Base-by-base conservation (phyloP, 2,113 vertebrate species). In the Pygoscelis antarcticus region DNA sequence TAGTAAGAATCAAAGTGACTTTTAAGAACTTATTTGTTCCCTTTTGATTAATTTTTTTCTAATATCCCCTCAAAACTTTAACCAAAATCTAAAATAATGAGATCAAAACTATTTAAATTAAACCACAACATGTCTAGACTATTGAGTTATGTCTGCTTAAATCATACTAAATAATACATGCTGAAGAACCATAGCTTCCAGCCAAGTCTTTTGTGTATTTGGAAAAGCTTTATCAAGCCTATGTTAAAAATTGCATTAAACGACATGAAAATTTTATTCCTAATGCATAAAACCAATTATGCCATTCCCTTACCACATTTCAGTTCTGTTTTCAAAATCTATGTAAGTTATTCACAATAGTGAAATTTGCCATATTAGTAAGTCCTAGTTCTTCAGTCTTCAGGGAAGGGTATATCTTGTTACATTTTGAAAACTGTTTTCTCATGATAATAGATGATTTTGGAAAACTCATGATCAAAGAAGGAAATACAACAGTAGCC, bases 81-180 rank as follows among this genome's bases (percentile, higher is more conserved):
- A 95, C 76, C 46, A 83, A 91, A 97, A 85, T 87, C 55, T 91
- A 58, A 92, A 91, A 88, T 92, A 97, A 95, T 88, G 71, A 96
- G 88, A 96, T 96, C 64, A 93, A 93, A 96, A 82, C 55, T 80
- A 94, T 92, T 96, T 85, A 95, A 96, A 97, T 94, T 76, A 83
- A 94, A 96, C 79, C 86, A 75, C 54, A 69, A 62, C 60, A 72
- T 64, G 78, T 85, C 92, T 93, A 80, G 82, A 80, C 93, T 90
- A 75, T 40, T 88, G 95, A 93, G 75, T 86, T 95, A 78, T 42
- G 29, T 68, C 92, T 95, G 58, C 46, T 95, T 93, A 93, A 96
- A 46, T 90, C 26, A 8, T 19, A 46, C 80, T 55, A 91, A 83
- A 61, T 54, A 95, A 61, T 47, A 91, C 34, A 88, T 80, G 57